A percentile compares a stretch with the other conserved stretches of the same genome.
Conservation (phyloP, 2,888 invertebrate genomes). For the Chrysodeixis includens region DNA sequence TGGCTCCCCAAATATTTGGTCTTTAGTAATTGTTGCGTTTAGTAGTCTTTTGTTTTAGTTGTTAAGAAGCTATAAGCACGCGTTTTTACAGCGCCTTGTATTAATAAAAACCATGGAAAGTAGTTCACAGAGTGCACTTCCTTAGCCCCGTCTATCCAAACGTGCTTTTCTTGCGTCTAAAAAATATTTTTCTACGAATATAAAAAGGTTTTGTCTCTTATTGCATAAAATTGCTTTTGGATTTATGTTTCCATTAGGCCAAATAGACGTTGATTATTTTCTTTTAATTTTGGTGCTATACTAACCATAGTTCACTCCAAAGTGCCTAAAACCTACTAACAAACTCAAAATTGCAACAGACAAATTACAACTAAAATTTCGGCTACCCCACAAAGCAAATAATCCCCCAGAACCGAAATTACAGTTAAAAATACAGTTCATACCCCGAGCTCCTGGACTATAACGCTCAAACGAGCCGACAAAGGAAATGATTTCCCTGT, state of each 20-base stretch:
- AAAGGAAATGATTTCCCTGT: slow-evolving; percentile 63
- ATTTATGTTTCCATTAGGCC: no score
- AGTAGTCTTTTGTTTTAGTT: slow-evolving; percentile 35
- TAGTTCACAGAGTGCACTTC: no score
- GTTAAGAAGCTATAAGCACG: slow-evolving; percentile 14
- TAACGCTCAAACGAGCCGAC: slow-evolving; percentile 26
- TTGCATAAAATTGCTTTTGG: no score
- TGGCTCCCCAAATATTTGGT: slow-evolving; percentile 63
- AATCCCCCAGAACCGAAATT: neutral
- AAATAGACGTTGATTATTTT: no score
- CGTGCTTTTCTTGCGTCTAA: no score
- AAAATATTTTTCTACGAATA: no score
- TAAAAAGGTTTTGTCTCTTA: no score
- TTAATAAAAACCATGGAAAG: no score
- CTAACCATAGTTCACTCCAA: no score
- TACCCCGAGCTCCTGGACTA: slow-evolving; percentile 19
- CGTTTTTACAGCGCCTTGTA: neutral
- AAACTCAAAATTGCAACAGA: neutral
- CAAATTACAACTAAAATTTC: neutral
- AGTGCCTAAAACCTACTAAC: neutral
- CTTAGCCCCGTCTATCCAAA: no score
- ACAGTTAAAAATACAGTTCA: slow-evolving; percentile 5
- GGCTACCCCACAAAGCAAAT: neutral
- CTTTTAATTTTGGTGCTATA: neutral
- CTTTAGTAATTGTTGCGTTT: slow-evolving; percentile 62